Evolutionary conservation across 2,888 invertebrate genomes (phyloP).

Genomic region (Ligdia adustata): DNA sequence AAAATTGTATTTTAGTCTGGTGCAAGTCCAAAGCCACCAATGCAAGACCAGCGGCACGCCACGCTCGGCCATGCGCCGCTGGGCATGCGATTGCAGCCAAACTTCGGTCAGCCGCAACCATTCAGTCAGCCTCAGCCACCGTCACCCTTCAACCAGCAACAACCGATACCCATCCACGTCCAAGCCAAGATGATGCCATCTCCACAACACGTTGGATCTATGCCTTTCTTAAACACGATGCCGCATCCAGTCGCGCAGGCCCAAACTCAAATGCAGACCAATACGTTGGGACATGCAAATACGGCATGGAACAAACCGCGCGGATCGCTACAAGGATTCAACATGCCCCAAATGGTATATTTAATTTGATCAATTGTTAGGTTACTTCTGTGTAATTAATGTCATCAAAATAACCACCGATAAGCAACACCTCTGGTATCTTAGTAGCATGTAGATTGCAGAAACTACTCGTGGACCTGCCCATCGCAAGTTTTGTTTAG

Average conservation of each 20-base stretch:
- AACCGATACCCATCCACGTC: constrained; percentile 47
- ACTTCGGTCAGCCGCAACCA: constrained; percentile 15
- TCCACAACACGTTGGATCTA: constrained; percentile 60
- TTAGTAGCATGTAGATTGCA: no score
- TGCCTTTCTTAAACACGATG: constrained; percentile 65
- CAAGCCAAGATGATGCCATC: constrained; percentile 49
- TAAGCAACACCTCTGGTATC: no score
- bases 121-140: constrained; percentile 15
- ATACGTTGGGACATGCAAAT: constrained; percentile 58
- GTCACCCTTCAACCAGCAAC: constrained; percentile 19
- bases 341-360: constrained; percentile 66
- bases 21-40: constrained; percentile 65
- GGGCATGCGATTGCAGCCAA: constrained; percentile 18
- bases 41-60: constrained; percentile 57
- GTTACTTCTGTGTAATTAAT: no score
- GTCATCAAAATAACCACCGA: no score
- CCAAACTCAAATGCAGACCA: constrained; percentile 48
- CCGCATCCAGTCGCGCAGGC: constrained; percentile 45
- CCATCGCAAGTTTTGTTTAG: no score
- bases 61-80: constrained; percentile 49
- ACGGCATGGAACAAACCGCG: constrained; percentile 64
- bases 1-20: constrained; percentile 46
- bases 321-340: constrained; percentile 61
- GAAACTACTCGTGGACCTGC: no score
- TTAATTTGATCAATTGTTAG: no score